Conservation (phyloP, 2,888 invertebrate species). For the Smittia aterrima region DNA sequence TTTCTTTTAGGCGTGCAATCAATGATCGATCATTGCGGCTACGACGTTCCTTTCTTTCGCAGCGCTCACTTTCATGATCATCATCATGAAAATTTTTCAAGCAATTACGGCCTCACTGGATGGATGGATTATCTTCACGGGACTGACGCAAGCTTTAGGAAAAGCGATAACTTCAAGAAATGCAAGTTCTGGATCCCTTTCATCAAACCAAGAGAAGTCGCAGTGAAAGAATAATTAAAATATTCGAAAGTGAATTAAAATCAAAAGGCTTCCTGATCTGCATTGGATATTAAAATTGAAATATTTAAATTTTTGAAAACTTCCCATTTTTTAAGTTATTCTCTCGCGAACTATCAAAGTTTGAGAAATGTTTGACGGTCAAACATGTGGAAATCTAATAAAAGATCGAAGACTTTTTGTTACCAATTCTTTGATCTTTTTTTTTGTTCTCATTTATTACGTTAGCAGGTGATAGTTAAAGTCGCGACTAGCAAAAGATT, state of each 20-base stretch:
- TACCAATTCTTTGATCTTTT: background rate
- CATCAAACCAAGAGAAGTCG: too few relatives aligned
- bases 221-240: too few relatives aligned
- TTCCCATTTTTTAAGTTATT: too few relatives aligned
- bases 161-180: background rate
- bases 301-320: too few relatives aligned
- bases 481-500: background rate
- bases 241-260: too few relatives aligned
- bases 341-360: too few relatives aligned
- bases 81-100: background rate
- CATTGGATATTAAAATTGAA: too few relatives aligned
- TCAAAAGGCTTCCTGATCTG: too few relatives aligned
- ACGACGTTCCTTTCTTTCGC: constrained; percentile 33
- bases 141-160: background rate
- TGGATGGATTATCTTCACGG: background rate
- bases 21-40: constrained; percentile 36
- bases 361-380: too few relatives aligned
- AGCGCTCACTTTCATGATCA: background rate
- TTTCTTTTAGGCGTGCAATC: background rate
- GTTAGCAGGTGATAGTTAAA: background rate
- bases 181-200: background rate
- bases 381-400: too few relatives aligned
- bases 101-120: background rate
- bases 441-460: background rate
- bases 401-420: too few relatives aligned